A percentile compares a stretch with the other conserved stretches of the same genome.
Evolutionary conservation across 2,888 invertebrate genomes (phyloP).

Genomic region (Colostygia pectinataria): DNA sequence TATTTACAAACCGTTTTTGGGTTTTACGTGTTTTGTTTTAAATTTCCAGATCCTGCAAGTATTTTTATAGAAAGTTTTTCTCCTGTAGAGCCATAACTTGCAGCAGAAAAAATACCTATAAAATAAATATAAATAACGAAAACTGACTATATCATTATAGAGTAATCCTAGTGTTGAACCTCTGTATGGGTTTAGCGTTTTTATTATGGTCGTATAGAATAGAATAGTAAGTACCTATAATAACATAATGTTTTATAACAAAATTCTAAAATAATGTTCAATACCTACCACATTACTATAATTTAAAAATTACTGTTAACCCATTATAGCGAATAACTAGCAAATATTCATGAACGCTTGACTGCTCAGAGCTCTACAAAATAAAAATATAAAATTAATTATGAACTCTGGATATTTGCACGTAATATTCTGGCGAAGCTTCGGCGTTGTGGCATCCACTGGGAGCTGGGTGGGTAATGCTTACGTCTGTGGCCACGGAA

Average conservation of each 20-base stretch:
- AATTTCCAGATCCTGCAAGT: no score
- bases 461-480: conserved; percentile 11
- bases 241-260: neutral
- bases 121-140: no score
- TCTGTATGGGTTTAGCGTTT: no score
- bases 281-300: neutral
- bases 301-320: conserved; percentile 9
- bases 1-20: conserved; percentile 14
- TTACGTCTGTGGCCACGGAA: conserved; percentile 18
- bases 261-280: neutral
- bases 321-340: conserved; percentile 10
- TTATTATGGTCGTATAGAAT: no score
- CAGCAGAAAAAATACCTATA: no score
- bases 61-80: no score
- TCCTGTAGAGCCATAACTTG: no score
- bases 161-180: no score
- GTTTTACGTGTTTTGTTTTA: neutral
- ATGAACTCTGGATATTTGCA: conserved; percentile 26
- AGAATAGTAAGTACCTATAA: no score
- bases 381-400: conserved; percentile 31
- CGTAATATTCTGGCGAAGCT: conserved; percentile 16
- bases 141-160: no score
- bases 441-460: conserved; percentile 10
- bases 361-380: conserved; percentile 13
- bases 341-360: conserved; percentile 16